Evolutionary conservation across 92 coral and sea anemone species (phyloP).

Genomic region (Hydrozoanthus gracilis): DNA sequence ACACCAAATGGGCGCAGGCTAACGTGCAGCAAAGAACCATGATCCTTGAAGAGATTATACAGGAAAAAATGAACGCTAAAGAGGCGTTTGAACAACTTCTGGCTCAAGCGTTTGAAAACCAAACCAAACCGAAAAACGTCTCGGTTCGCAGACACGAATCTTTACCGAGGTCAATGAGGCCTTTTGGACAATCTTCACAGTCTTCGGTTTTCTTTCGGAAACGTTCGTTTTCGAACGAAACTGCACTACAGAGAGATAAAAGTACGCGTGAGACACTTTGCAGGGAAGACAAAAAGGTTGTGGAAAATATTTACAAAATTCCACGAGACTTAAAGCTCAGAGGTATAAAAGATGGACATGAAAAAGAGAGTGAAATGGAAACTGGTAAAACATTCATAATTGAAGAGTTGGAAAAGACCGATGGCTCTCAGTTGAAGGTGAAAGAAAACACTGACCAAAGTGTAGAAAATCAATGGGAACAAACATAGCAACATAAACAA

Average conservation of each 20-base stretch:
- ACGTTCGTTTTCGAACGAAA: constrained; percentile 79
- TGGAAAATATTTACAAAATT: not conserved
- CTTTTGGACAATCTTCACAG: constrained; percentile 32
- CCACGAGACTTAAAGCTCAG: constrained; percentile 12
- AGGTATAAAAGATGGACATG: constrained; percentile 7
- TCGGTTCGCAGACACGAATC: constrained; percentile 77
- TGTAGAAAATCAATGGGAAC: constrained; percentile 6
- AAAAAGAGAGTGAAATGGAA: not conserved
- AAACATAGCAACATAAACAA: not conserved
- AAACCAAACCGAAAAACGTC: constrained; percentile 29
- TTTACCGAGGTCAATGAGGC: constrained; percentile 67
- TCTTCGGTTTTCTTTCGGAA: constrained; percentile 64
- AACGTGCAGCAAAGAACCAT: constrained; percentile 84
- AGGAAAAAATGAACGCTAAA: constrained; percentile 18
- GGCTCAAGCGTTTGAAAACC: constrained; percentile 28
- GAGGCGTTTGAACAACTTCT: constrained; percentile 41
- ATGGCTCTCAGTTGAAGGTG: not conserved
- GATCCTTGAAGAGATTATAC: constrained; percentile 81
- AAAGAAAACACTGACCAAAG: not conserved
- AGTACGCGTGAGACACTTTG: not conserved
- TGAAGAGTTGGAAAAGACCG: constrained; percentile 2
- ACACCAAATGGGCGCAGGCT: constrained; percentile 67
- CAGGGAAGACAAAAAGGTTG: not conserved
- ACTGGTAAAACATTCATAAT: constrained; percentile 14
- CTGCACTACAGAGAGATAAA: not conserved